Evolutionary conservation across 2,888 invertebrate species (phyloP).

Genomic region (Drosophila lutescens): DNA sequence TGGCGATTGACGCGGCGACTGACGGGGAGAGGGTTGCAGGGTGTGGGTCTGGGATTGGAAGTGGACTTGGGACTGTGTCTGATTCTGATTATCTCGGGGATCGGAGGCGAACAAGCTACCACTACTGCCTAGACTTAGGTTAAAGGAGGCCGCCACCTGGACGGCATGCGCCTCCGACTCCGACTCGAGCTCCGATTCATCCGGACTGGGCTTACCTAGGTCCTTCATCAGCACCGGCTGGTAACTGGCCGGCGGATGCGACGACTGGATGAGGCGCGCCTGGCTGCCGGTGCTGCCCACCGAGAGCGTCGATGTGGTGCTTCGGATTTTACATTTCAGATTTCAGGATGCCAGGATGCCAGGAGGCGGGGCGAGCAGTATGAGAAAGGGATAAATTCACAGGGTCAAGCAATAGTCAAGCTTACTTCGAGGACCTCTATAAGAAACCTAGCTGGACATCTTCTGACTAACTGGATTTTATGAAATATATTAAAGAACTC

Average conservation of each 20-base stretch:
- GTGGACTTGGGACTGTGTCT: conserved; percentile 18
- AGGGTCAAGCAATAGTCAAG: conserved; percentile 72
- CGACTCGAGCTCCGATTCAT: conserved; percentile 56
- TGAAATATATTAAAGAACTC: no score
- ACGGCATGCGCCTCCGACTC: conserved; percentile 78
- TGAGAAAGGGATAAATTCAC: conserved; percentile 24
- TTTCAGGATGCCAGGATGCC: background rate
- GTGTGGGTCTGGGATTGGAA: conserved; percentile 19
- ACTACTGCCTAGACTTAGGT: conserved; percentile 82
- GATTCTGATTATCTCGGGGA: conserved; percentile 14
- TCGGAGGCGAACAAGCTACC: conserved; percentile 78
- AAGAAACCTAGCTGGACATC: background rate
- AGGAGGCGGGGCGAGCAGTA: conserved; percentile 2
- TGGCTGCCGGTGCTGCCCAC: conserved; percentile 97
- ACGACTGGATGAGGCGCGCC: conserved; percentile 96
- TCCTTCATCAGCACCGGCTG: conserved; percentile 95
- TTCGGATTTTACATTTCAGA: conserved; percentile 76
- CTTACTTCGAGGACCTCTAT: conserved; percentile 3
- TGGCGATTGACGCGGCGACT: conserved; percentile 81
- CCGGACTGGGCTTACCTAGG: conserved; percentile 89
- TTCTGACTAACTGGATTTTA: conserved; percentile 13
- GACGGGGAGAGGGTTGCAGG: conserved; percentile 69
- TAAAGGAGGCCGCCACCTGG: conserved; percentile 80
- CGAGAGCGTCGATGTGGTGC: conserved; percentile 96
- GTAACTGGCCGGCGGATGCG: conserved; percentile 96